Base-by-base conservation (phyloP, 1,140 invertebrate species). In the Calliphora vicina region DNA sequence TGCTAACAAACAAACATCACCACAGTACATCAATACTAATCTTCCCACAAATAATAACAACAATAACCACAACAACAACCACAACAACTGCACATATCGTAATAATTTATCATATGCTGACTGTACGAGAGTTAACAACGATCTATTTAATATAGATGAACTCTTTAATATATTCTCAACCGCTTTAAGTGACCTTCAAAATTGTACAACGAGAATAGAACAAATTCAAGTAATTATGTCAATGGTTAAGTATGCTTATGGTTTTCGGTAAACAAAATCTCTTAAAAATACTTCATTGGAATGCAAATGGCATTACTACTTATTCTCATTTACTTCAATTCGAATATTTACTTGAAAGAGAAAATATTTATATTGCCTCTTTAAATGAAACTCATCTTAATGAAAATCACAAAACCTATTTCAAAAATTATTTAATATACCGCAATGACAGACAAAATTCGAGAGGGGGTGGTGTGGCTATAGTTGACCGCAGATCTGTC, bases 241-340 rank as follows among this genome's bases (percentile, higher is more conserved):
- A 23, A 8, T n/a, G n/a, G 15, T 71, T 2, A 71, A 71, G 23
- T 23, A 71, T 71, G 67, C 67, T 4, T 71, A 71, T 71, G 67
- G 20, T 23, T 71, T 71, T 23, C n/a, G 23, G 10, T 71, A 71
- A 71, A 4, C 10, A 23, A n/a, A 23, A 23, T 23, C 17, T 10
- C 23, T 23, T 71, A 8, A 71, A 71, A 71, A 71, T 71, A 23
- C n/a, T 71, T 71, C 67, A 71, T 71, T 71, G n/a, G 67, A 71
- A 71, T 71, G n/a, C 67, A 8, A 71, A 71, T 23, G 67, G 67
- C 10, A 71, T 71, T 23, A 2, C 67, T 23, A 71, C n/a, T 20
- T 23, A 23, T 71, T 23, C n/a, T 23, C 67, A 23, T 71, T 71
- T 71, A 23, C n/a, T n/a, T n/a, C n/a, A n/a, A n/a, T n/a, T n/a